A percentile compares a stretch with the other conserved stretches of the same genome.
These are phyloP conservation scores for Falcunculus frontatus DNA, from an alignment of 2,113 vertebrate species.

Conservation along the genomic window DNA sequence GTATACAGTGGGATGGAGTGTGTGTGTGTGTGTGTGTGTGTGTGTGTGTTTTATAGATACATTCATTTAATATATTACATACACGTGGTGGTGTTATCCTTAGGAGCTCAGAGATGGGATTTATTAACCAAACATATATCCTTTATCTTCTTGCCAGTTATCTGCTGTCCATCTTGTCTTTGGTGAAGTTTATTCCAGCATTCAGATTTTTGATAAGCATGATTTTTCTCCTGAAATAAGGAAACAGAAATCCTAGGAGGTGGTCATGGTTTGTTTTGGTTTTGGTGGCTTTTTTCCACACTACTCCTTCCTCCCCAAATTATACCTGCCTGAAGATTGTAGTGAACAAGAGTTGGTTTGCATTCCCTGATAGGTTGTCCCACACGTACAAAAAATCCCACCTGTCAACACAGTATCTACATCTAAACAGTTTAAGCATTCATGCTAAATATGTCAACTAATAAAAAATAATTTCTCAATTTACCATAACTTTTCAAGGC, in stretches of 20 bases:
- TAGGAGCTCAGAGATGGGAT: not conserved
- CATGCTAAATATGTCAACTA: not conserved
- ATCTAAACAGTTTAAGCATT: not conserved
- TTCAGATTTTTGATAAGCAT: not conserved
- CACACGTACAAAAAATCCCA: not conserved
- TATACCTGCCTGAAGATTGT: not conserved
- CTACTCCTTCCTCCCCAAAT: fast-evolving
- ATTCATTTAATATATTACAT: not conserved
- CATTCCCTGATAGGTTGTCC: not conserved
- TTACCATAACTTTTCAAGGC: not conserved
- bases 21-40: not conserved
- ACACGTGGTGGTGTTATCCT: not conserved
- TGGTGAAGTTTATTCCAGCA: not conserved
- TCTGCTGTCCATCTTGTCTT: not conserved
- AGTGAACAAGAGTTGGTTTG: not conserved
- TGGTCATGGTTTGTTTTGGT: not conserved
- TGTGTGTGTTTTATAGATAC: not conserved
- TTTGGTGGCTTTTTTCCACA: not conserved
- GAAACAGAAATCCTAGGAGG: not conserved
- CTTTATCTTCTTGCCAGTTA: not conserved
- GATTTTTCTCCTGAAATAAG: not conserved
- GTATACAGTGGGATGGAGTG: not conserved
- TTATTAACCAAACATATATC: not conserved
- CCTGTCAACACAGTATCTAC: fast-evolving
- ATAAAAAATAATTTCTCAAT: not conserved